A percentile compares a stretch with the other conserved stretches of the same genome.
phyloP scores from a whole-genome alignment of 2,888 invertebrate genomes.

The Drosophila dives region DNA sequence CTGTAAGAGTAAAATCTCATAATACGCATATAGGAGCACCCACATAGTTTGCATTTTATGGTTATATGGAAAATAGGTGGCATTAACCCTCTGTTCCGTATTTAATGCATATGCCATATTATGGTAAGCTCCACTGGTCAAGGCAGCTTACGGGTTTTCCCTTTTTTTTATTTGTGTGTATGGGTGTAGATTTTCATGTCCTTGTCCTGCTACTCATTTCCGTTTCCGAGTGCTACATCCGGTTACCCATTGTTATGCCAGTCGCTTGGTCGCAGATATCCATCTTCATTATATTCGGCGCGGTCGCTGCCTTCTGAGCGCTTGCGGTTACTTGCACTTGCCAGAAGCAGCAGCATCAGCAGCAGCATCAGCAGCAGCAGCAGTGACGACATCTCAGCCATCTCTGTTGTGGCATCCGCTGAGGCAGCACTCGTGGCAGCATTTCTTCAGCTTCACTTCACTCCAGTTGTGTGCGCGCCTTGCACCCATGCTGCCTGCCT shows the following conservation, averaged over 20 bases:
- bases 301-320: slow-evolving; percentile 25
- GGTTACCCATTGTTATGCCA: slow-evolving; percentile 66
- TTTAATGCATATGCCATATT: slow-evolving; percentile 1
- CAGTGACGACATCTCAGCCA: slow-evolving; percentile 7
- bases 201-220: slow-evolving; percentile 76
- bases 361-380: slow-evolving; percentile 20
- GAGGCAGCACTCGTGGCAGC: slow-evolving; percentile 55
- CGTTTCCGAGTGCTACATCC: slow-evolving; percentile 78
- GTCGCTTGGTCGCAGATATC: slow-evolving; percentile 55
- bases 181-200: slow-evolving; percentile 44
- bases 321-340: slow-evolving; percentile 67
- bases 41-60: background rate
- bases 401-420: slow-evolving; percentile 32
- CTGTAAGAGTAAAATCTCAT: background rate
- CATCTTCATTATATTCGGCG: slow-evolving; percentile 58
- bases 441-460: slow-evolving; percentile 74
- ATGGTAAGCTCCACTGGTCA: slow-evolving; percentile 21
- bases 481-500: slow-evolving; percentile 28
- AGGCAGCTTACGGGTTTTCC: background rate
- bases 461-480: slow-evolving; percentile 53
- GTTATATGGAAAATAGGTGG: slow-evolving; percentile 9
- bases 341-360: slow-evolving; percentile 37
- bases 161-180: slow-evolving; percentile 15
- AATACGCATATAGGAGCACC: background rate
- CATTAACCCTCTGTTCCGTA: background rate